phyloP scores from a whole-genome alignment of 1,140 invertebrate species.

The Ceratitis capitata region DNA sequence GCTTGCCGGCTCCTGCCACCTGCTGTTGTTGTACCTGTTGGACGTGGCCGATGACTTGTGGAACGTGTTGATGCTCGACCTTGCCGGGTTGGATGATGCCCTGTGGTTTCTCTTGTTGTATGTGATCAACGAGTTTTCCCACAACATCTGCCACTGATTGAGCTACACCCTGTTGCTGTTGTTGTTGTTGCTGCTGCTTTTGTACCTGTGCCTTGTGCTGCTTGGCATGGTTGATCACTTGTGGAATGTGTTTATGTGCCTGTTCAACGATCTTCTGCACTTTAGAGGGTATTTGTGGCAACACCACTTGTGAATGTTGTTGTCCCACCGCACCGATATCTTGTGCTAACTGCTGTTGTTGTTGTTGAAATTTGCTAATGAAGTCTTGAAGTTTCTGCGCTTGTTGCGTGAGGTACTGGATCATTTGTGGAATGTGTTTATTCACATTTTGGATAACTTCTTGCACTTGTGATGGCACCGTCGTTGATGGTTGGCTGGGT shows the following conservation, averaged over 20 bases:
- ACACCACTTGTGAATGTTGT: too few relatives aligned
- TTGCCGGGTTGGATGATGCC: background rate
- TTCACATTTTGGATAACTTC: background rate
- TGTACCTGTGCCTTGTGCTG: background rate
- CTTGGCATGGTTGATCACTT: background rate
- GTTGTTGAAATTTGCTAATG: slow-evolving; percentile 1
- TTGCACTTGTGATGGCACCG: background rate
- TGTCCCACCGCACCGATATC: background rate
- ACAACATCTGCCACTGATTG: background rate
- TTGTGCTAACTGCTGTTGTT: background rate
- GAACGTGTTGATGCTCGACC: slow-evolving; percentile 40
- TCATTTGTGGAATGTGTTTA: slow-evolving; percentile 20
- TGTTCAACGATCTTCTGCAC: slow-evolving; percentile 16
- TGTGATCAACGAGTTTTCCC: background rate
- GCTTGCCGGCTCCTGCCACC: background rate
- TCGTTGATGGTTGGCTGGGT: too few relatives aligned
- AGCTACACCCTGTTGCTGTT: background rate
- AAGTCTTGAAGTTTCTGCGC: background rate
- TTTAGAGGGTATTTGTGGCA: background rate
- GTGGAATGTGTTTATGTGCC: slow-evolving; percentile 15
- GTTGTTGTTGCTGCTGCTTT: background rate
- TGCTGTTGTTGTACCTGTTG: background rate
- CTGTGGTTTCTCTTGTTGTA: background rate
- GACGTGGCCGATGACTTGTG: slow-evolving; percentile 28
- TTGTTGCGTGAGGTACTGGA: background rate